These are phyloP conservation scores for Anarhynchus alexandrinus DNA, from an alignment of 2,113 vertebrate genomes.

Conservation along the genomic window DNA sequence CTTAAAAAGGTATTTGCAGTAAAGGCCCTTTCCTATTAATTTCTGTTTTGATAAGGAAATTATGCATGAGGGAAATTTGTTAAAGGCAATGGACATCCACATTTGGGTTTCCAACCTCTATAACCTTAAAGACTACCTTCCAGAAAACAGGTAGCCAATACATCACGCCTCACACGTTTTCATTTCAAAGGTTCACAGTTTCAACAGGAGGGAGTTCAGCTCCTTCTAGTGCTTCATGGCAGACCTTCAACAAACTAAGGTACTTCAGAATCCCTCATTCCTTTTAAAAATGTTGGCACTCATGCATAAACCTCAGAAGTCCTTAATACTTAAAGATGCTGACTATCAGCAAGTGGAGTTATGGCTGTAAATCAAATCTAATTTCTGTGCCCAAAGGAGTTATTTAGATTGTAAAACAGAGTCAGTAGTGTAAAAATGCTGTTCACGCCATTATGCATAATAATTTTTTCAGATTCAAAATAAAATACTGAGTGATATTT, in stretches of 20 bases:
- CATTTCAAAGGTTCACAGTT: background rate
- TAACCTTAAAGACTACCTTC: background rate
- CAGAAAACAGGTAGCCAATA: background rate
- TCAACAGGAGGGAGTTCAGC: background rate
- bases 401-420: background rate
- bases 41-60: background rate
- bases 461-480: background rate
- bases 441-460: accelerated
- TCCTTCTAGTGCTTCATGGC: background rate
- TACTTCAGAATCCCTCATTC: background rate
- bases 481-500: background rate
- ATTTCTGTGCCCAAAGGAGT: background rate
- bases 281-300: background rate
- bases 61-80: background rate
- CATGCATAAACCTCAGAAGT: background rate
- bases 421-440: background rate
- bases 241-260: background rate
- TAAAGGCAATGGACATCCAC: background rate
- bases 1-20: background rate
- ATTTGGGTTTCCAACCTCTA: background rate
- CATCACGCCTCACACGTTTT: background rate
- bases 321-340: background rate
- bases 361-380: background rate
- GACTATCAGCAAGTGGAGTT: background rate
- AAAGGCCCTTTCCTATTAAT: background rate